Base-by-base conservation (phyloP, 2,113 vertebrate species). In the Cheirogaleus medius region DNA sequence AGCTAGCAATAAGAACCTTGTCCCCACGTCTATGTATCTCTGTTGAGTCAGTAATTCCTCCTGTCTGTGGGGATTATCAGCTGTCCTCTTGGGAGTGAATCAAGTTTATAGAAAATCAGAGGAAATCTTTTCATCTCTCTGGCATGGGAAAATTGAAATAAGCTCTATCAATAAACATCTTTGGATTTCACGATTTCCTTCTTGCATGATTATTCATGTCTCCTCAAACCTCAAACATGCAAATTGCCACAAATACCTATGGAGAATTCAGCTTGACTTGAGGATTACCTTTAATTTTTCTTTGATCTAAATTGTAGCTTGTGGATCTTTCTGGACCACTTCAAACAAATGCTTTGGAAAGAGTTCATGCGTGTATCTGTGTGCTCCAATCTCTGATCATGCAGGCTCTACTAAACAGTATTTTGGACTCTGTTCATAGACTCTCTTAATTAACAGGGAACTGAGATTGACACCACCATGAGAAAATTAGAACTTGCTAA, bases 271-370 rank as follows among this genome's bases (percentile, higher is more conserved):
- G 12, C 78, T 58, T 74, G 78, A 94, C 32, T 54, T 83, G 47
- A 37, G 47, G 27, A 98, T 97, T 94, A 78, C n/a, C 52, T 20
- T 18, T 96, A 66, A 88, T 89, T 89, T 93, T 91, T 76, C 88
- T 97, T 97, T 97, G 73, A 97, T 97, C 91, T 91, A 60, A 69
- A 39, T 47, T 88, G 14, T 68, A 88, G 88, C 17, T 47, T 89
- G 37, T 54, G 60, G 34, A 86, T 83, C 52, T 56, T 93, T 85
- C 83, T 80, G 25, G 23, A 39, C 13, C 47, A 37, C 76, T 95
- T 97, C 88, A 96, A 97, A 95, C 54, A 84, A 78, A 10, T 86
- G 5, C 54, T 92, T 82, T 97, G 87, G 94, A 95, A 92, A 69
- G 20, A 88, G 37, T 77, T 78, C 68, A 68, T 37, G 37, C 85